These are phyloP conservation scores for Tachystola acroxantha DNA, from an alignment of 2,888 invertebrate species.

Conservation along the genomic window DNA sequence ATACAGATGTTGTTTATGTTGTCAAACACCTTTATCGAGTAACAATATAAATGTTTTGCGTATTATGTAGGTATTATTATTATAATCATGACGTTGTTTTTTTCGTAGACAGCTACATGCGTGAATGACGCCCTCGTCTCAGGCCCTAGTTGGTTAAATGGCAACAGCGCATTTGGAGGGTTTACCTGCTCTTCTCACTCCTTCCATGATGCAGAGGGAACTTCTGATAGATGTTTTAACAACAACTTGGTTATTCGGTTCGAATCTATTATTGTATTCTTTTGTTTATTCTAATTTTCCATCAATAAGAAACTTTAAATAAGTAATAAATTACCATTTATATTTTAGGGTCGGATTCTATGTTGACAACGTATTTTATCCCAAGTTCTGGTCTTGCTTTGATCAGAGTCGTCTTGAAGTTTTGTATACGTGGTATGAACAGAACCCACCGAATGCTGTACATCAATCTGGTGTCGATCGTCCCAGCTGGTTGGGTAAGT, in stretches of 20 bases:
- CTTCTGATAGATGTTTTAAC: slow-evolving; percentile 54
- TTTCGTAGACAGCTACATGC: slow-evolving; percentile 48
- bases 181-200: slow-evolving; percentile 59
- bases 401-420: slow-evolving; percentile 66
- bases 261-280: too few relatives aligned
- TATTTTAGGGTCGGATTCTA: slow-evolving; percentile 75
- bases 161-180: slow-evolving; percentile 47
- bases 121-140: slow-evolving; percentile 40
- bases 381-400: slow-evolving; percentile 74
- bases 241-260: slow-evolving; percentile 62
- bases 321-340: too few relatives aligned
- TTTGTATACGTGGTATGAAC: slow-evolving; percentile 69
- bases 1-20: too few relatives aligned
- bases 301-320: too few relatives aligned
- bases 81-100: too few relatives aligned
- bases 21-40: too few relatives aligned
- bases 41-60: too few relatives aligned
- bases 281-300: not conserved
- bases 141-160: slow-evolving; percentile 44
- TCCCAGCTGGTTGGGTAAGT: slow-evolving; percentile 61
- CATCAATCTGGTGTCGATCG: slow-evolving; percentile 66
- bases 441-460: slow-evolving; percentile 60
- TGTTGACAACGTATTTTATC: slow-evolving; percentile 60
- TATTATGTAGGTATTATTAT: too few relatives aligned
- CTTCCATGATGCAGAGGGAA: slow-evolving; percentile 49